Conservation (phyloP, 2,113 vertebrate genomes). For the Donacobius atricapilla region DNA sequence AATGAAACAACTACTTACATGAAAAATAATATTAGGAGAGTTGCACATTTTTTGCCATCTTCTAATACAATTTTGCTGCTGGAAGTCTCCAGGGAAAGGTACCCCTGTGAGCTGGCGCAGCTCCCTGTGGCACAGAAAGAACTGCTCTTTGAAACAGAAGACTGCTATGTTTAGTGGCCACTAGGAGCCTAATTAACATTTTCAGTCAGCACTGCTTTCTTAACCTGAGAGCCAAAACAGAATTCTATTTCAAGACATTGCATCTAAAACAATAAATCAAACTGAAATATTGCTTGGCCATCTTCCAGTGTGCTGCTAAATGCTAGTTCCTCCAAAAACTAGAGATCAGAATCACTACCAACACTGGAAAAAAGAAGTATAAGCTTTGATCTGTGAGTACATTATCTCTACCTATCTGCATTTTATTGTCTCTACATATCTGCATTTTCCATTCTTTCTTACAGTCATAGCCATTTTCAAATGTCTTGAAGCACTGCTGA, state of each 20-base stretch:
- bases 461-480: not conserved
- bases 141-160: not conserved
- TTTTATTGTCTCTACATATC: not conserved
- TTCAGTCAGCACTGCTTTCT: not conserved
- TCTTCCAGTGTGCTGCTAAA: not conserved
- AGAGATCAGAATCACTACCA: not conserved
- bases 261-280: constrained; percentile 8
- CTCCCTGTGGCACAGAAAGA: not conserved
- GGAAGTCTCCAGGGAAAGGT: not conserved
- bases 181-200: not conserved
- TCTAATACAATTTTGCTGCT: not conserved
- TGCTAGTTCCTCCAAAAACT: not conserved
- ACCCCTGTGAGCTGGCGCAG: not conserved
- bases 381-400: not conserved
- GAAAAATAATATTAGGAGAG: not conserved
- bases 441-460: not conserved
- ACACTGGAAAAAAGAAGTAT: not conserved
- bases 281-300: not conserved
- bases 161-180: not conserved
- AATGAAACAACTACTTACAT: not conserved
- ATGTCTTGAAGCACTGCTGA: not conserved
- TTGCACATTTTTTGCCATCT: not conserved
- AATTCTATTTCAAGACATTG: not conserved
- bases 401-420: not conserved
- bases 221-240: not conserved